phyloP scores from a whole-genome alignment of 2,888 invertebrate genomes.

The Carterocephalus palaemon region DNA sequence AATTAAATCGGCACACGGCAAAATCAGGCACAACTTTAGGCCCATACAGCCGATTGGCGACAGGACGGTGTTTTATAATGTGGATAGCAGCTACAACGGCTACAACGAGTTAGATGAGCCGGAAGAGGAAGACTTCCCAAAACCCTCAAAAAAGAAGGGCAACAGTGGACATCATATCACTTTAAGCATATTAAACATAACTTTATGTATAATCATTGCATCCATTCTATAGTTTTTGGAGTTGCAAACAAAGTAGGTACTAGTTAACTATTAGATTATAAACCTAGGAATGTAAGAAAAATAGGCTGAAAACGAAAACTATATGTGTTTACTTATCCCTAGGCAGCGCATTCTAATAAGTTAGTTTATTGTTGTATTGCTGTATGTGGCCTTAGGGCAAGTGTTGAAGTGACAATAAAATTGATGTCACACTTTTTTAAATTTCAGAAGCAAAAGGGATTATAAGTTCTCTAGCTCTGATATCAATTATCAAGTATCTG shows the following conservation, averaged over 20 bases:
- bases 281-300: neutral
- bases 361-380: too few species aligned
- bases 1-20: conserved; percentile 81
- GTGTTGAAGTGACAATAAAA: too few species aligned
- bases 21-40: conserved; percentile 88
- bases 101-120: conserved; percentile 67
- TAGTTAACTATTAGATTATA: conserved; percentile 1
- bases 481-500: too few species aligned
- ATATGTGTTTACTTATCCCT: neutral
- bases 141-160: conserved; percentile 37
- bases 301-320: too few species aligned
- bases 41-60: conserved; percentile 89
- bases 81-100: conserved; percentile 64
- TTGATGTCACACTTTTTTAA: too few species aligned
- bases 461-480: too few species aligned
- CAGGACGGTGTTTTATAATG: conserved; percentile 81
- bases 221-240: conserved; percentile 2
- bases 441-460: too few species aligned
- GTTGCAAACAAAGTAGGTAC: neutral
- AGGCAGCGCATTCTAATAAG: too few species aligned
- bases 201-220: neutral
- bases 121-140: conserved; percentile 41
- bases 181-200: neutral
- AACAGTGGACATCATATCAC: conserved; percentile 31
- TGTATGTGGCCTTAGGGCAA: too few species aligned